A percentile compares a stretch with the other conserved stretches of the same genome.
phyloP scores from a whole-genome alignment of 2,797 vertebrate genomes.

The Sebastes wilsoni region DNA sequence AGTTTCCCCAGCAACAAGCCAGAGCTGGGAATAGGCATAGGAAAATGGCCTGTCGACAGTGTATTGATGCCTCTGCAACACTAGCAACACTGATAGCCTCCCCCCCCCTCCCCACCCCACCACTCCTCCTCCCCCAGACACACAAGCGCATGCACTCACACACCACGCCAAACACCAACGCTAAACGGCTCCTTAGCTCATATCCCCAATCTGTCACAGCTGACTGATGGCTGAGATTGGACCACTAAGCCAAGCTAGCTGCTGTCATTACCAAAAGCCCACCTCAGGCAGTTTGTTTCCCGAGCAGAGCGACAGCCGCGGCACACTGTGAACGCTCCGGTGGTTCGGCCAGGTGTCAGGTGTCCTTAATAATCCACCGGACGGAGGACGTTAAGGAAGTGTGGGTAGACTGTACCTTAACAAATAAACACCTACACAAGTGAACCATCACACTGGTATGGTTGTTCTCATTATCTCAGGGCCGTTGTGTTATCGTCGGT shows the following conservation, averaged over 20 bases:
- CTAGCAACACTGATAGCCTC: constrained; percentile 73
- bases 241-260: constrained; percentile 75
- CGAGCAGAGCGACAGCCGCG: constrained; percentile 27
- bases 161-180: constrained; percentile 67
- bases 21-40: constrained; percentile 79
- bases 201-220: constrained; percentile 83
- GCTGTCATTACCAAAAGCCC: constrained; percentile 74
- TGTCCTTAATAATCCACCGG: constrained; percentile 52
- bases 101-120: background rate
- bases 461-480: constrained; percentile 54
- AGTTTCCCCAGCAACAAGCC: constrained; percentile 86
- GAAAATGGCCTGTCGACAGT: constrained; percentile 82
- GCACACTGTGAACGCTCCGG: constrained; percentile 48
- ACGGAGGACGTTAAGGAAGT: constrained; percentile 30
- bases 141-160: constrained; percentile 50
- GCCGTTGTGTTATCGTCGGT: constrained; percentile 49
- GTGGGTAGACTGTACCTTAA: constrained; percentile 35
- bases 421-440: constrained; percentile 17
- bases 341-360: constrained; percentile 64
- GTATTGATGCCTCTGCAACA: constrained; percentile 85
- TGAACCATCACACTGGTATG: constrained; percentile 16
- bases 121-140: constrained; percentile 44
- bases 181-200: constrained; percentile 81
- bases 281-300: constrained; percentile 76
- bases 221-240: constrained; percentile 81